These are phyloP conservation scores for Aeoliscus strigatus DNA, from an alignment of 2,797 vertebrate species.

Conservation along the genomic window DNA sequence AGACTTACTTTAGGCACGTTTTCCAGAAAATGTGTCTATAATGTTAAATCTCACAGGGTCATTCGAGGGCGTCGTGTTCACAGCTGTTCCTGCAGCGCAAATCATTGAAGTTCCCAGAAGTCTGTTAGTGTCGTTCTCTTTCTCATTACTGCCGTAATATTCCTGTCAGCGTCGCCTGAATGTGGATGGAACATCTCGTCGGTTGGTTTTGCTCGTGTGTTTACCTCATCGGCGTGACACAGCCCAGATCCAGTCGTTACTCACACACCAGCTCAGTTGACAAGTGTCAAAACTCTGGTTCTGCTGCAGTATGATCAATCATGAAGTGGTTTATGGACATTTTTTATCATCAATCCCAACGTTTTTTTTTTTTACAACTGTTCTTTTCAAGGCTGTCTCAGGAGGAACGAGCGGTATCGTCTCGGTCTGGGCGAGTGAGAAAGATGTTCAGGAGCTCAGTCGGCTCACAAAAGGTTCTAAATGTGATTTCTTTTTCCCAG, in stretches of 20 bases:
- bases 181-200: too few species aligned
- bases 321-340: slow-evolving; percentile 50
- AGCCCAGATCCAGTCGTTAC: slow-evolving; percentile 42
- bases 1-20: too few species aligned
- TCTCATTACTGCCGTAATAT: too few species aligned
- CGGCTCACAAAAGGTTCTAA: slow-evolving; percentile 57
- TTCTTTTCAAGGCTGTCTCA: slow-evolving; percentile 50
- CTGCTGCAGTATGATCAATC: slow-evolving; percentile 49
- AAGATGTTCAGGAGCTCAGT: slow-evolving; percentile 42
- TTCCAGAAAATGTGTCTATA: too few species aligned
- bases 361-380: slow-evolving; percentile 44
- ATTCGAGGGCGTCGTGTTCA: too few species aligned
- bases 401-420: slow-evolving; percentile 4
- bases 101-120: too few species aligned
- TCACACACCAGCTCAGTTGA: slow-evolving; percentile 35
- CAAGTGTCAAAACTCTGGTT: slow-evolving; percentile 48
- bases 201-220: too few species aligned
- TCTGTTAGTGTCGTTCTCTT: too few species aligned
- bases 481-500: slow-evolving; percentile 58
- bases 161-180: too few species aligned
- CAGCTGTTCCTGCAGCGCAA: too few species aligned
- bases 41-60: too few species aligned
- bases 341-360: slow-evolving; percentile 55
- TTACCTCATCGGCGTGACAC: too few species aligned
- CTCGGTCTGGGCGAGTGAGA: slow-evolving; percentile 23